A percentile compares a stretch with the other conserved stretches of the same genome.
These are phyloP conservation scores for Alligator sinensis DNA, from an alignment of 2,113 vertebrate genomes.

Conservation along the genomic window DNA sequence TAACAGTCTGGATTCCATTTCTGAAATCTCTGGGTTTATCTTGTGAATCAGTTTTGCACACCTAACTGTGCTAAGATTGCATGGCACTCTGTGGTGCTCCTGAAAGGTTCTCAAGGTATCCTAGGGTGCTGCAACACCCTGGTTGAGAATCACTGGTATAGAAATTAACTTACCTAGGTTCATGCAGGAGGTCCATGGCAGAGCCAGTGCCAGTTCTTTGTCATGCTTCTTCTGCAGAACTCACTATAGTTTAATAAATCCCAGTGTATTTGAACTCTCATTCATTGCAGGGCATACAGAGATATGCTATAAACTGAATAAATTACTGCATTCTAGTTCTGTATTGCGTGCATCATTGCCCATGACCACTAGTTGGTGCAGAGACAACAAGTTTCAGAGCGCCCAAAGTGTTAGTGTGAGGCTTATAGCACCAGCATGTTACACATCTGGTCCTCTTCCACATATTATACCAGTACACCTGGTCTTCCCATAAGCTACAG, in stretches of 20 bases:
- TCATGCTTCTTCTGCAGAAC: background rate
- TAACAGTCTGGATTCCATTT: no score
- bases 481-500: background rate
- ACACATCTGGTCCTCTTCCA: background rate
- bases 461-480: background rate
- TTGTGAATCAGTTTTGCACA: no score
- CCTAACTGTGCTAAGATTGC: no score
- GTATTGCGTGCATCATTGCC: background rate
- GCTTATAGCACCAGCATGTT: background rate
- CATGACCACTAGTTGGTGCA: background rate
- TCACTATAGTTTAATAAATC: background rate
- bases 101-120: no score
- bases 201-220: constrained; percentile 10
- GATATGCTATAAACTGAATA: background rate
- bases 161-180: background rate
- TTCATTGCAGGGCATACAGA: constrained; percentile 18
- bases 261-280: constrained; percentile 43
- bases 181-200: background rate
- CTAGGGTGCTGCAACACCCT: no score
- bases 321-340: background rate
- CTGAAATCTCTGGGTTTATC: no score
- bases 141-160: no score
- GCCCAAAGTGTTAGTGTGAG: background rate
- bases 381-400: background rate
- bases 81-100: no score